phyloP scores from a whole-genome alignment of 2,113 vertebrate species.

The Cephalopholis sonnerati region DNA sequence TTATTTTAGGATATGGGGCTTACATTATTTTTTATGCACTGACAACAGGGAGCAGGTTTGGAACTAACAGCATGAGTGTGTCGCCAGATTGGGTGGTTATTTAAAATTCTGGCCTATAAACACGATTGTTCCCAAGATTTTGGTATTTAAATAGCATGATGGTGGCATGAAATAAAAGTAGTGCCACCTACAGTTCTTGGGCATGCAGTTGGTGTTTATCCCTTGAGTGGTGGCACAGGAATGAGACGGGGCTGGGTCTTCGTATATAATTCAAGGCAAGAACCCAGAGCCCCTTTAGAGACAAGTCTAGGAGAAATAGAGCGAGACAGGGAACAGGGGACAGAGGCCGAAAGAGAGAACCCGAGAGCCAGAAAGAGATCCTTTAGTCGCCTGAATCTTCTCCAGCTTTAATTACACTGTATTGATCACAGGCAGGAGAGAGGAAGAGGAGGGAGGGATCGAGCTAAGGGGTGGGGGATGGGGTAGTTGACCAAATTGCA shows the following conservation, averaged over 20 bases:
- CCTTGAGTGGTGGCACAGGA: constrained; percentile 6
- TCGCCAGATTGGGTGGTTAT: constrained; percentile 10
- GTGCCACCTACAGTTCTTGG: constrained; percentile 5
- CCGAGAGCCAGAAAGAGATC: constrained; percentile 45
- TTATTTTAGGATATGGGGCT: neutral
- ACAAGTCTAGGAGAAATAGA: constrained; percentile 48
- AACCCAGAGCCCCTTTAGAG: constrained; percentile 36
- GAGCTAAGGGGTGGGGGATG: neutral
- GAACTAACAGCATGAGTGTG: neutral
- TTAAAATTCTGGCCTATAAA: constrained; percentile 10
- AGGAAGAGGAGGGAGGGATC: neutral
- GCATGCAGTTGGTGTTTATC: constrained; percentile 24
- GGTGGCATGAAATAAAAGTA: neutral
- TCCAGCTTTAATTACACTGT: constrained; percentile 80
- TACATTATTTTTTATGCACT: neutral
- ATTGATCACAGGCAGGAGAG: constrained; percentile 74
- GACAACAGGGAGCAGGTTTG: neutral
- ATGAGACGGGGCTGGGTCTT: constrained; percentile 22
- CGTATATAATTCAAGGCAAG: constrained; percentile 42
- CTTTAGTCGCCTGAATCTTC: constrained; percentile 63
- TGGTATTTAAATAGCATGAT: constrained; percentile 10
- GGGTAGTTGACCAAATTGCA: constrained; percentile 48
- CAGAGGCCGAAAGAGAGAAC: constrained; percentile 7
- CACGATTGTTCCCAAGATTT: constrained; percentile 11
- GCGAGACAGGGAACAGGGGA: constrained; percentile 20